These are phyloP conservation scores for Meloidogyne chitwoodi DNA, from an alignment of 1,140 invertebrate genomes.

Conservation along the genomic window DNA sequence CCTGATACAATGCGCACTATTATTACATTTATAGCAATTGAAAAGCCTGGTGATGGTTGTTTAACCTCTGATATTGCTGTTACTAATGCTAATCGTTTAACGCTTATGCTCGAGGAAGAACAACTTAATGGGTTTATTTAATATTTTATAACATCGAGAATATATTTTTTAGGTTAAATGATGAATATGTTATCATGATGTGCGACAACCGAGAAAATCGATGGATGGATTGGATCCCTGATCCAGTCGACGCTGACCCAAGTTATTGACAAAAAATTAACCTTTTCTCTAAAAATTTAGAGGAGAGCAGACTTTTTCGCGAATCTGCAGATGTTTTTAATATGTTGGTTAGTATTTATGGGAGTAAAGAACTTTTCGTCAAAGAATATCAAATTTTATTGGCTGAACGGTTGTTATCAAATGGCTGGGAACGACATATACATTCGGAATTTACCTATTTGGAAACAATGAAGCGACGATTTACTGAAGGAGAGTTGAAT, in stretches of 20 bases:
- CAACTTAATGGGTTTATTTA: slow-evolving; percentile 12
- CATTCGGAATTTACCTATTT: slow-evolving; percentile 89
- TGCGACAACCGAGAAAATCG: slow-evolving; percentile 41
- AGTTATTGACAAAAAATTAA: slow-evolving; percentile 19
- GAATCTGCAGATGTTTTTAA: slow-evolving; percentile 89
- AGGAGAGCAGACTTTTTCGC: slow-evolving; percentile 61
- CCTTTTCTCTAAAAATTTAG: slow-evolving; percentile 26
- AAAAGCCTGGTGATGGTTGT: slow-evolving; percentile 42
- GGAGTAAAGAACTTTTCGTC: slow-evolving; percentile 94
- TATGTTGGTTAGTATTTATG: slow-evolving; percentile 95
- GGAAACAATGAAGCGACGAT: slow-evolving; percentile 84
- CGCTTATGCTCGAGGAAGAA: slow-evolving; percentile 27
- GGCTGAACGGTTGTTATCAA: slow-evolving; percentile 82
- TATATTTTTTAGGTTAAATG: slow-evolving; percentile 45
- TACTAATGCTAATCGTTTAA: slow-evolving; percentile 18
- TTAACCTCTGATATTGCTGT: slow-evolving; percentile 14
- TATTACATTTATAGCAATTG: slow-evolving; percentile 54
- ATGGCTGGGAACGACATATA: slow-evolving; percentile 69
- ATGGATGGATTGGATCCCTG: slow-evolving; percentile 50
- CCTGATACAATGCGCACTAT: slow-evolving; percentile 56
- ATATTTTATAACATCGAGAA: too few species aligned
- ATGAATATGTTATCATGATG: slow-evolving; percentile 51
- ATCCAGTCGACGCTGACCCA: slow-evolving; percentile 51
- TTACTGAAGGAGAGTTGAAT: slow-evolving; percentile 90
- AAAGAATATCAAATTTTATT: slow-evolving; percentile 92